Evolutionary conservation across 1,140 invertebrate species (phyloP), one percentile per base, ranked within the genome.

Genomic region (Cydia fagiglandana): DNA sequence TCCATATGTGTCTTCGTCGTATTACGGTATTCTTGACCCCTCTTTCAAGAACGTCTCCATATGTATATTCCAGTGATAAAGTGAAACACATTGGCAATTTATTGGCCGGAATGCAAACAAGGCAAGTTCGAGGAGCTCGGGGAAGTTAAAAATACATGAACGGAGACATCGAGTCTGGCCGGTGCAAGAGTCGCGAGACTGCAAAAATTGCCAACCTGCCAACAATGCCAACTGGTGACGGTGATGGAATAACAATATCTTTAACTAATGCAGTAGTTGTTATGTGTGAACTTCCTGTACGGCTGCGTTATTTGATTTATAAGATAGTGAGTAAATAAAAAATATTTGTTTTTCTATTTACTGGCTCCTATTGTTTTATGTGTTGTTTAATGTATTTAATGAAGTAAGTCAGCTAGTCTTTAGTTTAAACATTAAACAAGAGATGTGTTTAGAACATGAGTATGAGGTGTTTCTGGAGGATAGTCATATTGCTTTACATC

Each of bases 151-250:
- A 70, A 70, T 70, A 70, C 24, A 7, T 34, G 13, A 17, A 34
- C 66, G 66, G 66, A 38, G 66, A 41, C 66, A 38, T 13, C 30
- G 30, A 7, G 66, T 70, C 66, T 70, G 66, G 66, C 64, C 5
- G 30, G 24, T 68, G 24, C 30, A 68, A 30, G 24, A 68, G 15
- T 64, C 28, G 34, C 15, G 15, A 56, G 15, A 68, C 28, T 70
- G 66, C 38, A 70, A 70, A 64, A 70, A 70, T 66, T 68, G 64
- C 30, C 34, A 70, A 41, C n/a, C 34, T 70, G 66, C 15, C 64
- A 64, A 64, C 28, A 6, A 30, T 70, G 66, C 30, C 64, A 20
- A 38, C n/a, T 34, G 30, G 1, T 68, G 30, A 20, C 66, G 15
- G 34, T 17, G 38, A 70, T 38, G 34, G 28, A 70, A 38, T 34